A percentile compares a stretch with the other conserved stretches of the same genome.
Evolutionary conservation across 1,140 invertebrate genomes (phyloP).

Genomic region (Drosophila santomea): DNA sequence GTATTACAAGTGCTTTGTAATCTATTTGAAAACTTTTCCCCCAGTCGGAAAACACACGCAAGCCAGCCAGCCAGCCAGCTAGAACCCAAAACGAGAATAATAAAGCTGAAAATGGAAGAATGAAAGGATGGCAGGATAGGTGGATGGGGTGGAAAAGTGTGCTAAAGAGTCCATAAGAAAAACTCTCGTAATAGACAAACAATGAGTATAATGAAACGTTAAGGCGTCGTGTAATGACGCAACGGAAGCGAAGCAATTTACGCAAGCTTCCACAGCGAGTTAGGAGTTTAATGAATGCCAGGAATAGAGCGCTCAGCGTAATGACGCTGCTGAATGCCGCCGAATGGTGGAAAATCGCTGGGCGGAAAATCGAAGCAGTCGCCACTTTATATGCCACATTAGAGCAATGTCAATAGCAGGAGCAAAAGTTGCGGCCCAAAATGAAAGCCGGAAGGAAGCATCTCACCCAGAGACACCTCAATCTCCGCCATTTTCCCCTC

Average conservation of each 20-base stretch:
- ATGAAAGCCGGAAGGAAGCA: conserved; percentile 15
- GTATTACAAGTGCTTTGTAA: conserved; percentile 76
- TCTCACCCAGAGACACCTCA: not conserved
- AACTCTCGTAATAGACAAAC: conserved; percentile 71
- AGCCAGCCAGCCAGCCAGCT: not conserved
- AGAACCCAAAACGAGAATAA: conserved; percentile 28
- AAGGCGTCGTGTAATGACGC: conserved; percentile 67
- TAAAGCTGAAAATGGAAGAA: conserved; percentile 9
- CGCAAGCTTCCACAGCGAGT: conserved; percentile 54
- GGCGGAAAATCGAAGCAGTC: conserved; percentile 53
- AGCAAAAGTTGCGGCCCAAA: conserved; percentile 52
- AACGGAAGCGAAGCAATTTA: conserved; percentile 72
- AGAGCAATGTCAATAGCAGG: conserved; percentile 56
- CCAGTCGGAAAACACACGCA: conserved; percentile 31
- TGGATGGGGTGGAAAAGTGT: conserved; percentile 2
- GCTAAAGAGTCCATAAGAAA: conserved; percentile 41
- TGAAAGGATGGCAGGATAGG: not conserved
- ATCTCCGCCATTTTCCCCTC: not conserved
- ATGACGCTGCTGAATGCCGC: conserved; percentile 40
- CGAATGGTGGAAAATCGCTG: conserved; percentile 17
- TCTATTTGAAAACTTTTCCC: conserved; percentile 74
- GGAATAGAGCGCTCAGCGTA: conserved; percentile 63
- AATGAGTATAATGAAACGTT: conserved; percentile 65
- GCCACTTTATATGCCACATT: conserved; percentile 55
- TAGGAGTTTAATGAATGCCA: conserved; percentile 55